phyloP scores from a whole-genome alignment of 1,140 invertebrate species.

The Anastatus disparis region DNA sequence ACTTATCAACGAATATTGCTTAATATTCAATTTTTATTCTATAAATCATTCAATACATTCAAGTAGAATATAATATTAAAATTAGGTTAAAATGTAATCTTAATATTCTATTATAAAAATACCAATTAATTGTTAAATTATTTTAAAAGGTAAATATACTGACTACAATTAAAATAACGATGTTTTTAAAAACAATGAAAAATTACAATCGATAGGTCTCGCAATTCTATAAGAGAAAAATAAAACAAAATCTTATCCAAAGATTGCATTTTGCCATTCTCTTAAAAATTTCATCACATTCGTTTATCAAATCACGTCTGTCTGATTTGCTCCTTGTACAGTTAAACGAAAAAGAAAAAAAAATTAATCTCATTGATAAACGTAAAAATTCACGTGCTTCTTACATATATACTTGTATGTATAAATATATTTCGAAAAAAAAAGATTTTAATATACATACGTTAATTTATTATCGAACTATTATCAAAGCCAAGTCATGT shows the following conservation, averaged over 20 bases:
- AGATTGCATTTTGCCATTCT: slow-evolving; percentile 50
- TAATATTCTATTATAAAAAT: too few species aligned
- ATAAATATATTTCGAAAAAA: neutral
- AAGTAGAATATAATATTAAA: too few species aligned
- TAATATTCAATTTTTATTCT: too few species aligned
- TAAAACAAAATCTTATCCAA: slow-evolving; percentile 13
- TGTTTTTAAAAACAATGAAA: neutral
- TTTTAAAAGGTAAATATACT: too few species aligned
- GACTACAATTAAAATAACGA: too few species aligned
- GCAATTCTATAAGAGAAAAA: neutral
- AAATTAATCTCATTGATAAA: slow-evolving; percentile 20
- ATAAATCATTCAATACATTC: too few species aligned
- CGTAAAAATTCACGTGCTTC: slow-evolving; percentile 22
- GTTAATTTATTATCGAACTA: neutral
- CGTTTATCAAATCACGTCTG: slow-evolving; percentile 12
- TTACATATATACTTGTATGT: too few species aligned
- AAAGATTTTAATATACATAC: slow-evolving; percentile 7
- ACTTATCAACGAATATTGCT: too few species aligned
- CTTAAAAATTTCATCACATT: slow-evolving; percentile 55
- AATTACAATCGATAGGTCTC: neutral
- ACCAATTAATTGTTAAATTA: too few species aligned
- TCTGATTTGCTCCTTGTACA: neutral
- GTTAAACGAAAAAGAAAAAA: too few species aligned
- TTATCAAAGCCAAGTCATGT: neutral
- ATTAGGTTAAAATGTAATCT: too few species aligned